A percentile compares a stretch with the other conserved stretches of the same genome.
Evolutionary conservation across 2,888 invertebrate genomes (phyloP).

Genomic region (Stictocephala bisonia): DNA sequence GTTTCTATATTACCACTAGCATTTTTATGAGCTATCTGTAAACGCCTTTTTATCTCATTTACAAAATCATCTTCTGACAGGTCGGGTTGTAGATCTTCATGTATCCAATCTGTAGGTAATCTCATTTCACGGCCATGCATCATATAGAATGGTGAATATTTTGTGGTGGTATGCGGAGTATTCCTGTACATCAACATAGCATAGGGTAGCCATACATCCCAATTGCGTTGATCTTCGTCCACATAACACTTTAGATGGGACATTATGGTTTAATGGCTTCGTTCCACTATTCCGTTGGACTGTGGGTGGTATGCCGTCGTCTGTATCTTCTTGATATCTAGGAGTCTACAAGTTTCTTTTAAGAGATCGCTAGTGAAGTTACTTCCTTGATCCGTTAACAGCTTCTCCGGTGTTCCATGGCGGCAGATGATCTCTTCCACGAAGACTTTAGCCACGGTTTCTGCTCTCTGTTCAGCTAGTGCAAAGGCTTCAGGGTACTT

Average conservation of each 20-base stretch:
- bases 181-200: slow-evolving; percentile 60
- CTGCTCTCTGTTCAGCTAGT: slow-evolving; percentile 59
- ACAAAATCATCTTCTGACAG: slow-evolving; percentile 10
- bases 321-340: slow-evolving; percentile 27
- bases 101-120: slow-evolving; percentile 19
- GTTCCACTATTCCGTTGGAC: slow-evolving; percentile 60
- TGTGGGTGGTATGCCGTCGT: slow-evolving; percentile 60
- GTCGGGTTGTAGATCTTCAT: slow-evolving; percentile 1
- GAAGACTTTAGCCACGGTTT: slow-evolving; percentile 60
- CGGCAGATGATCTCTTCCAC: slow-evolving; percentile 59
- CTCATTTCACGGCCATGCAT: slow-evolving; percentile 48
- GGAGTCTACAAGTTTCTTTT: slow-evolving; percentile 54
- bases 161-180: slow-evolving; percentile 57
- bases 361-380: slow-evolving; percentile 62
- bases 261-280: slow-evolving; percentile 60
- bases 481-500: slow-evolving; percentile 59
- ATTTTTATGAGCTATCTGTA: slow-evolving; percentile 17
- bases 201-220: slow-evolving; percentile 60
- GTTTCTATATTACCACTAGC: neutral
- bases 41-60: neutral
- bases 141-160: slow-evolving; percentile 50
- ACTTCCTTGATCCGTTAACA: slow-evolving; percentile 63
- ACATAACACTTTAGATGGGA: slow-evolving; percentile 61
- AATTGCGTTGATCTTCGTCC: slow-evolving; percentile 58
- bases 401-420: slow-evolving; percentile 62